Evolutionary conservation across 2,113 vertebrate species (phyloP), one percentile per base, ranked within the genome.

Genomic region (Holacanthus passer): DNA sequence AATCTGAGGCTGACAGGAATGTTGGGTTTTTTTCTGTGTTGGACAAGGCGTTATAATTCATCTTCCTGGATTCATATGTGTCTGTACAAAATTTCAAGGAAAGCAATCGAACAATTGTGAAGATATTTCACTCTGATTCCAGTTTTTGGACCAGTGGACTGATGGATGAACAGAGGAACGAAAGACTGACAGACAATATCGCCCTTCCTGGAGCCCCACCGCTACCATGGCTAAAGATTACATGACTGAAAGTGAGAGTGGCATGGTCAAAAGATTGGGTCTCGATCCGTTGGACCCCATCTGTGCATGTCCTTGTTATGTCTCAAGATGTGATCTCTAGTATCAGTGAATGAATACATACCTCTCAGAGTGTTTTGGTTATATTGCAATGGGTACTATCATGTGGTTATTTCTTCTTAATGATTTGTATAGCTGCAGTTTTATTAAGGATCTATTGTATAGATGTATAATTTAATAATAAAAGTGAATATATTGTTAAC

Each of bases 381-480:
- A 16, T 82, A 71, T 73, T 81, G 73, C 88, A 77, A 68, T 79
- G 83, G 86, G 65, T 89, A 71, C 85, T 82, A 83, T 89, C 84
- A 82, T 55, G 89, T 90, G 84, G 75, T 89, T 86, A 87, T 73
- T 82, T 88, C 60, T 82, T 84, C 87, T 83, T 89, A 87, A 93
- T 92, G 86, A 91, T 94, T 94, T 93, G 90, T 92, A 94, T 90
- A 93, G 91, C 88, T 93, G 93, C 91, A 84, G 91, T 93, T 92
- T 92, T 92, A 90, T 88, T 92, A 92, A 93, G 92, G 90, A 89
- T 92, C 89, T 91, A 91, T 87, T 93, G 92, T 93, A 91, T 93
- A 94, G 91, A 94, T 94, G 93, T 93, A 90, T 92, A 93, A 91
- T 94, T 94, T 92, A 91, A 76, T 94, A 93, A 92, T 94, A 94